Base-by-base conservation (phyloP, 1,140 invertebrate genomes). In the Campoletis sonorensis region DNA sequence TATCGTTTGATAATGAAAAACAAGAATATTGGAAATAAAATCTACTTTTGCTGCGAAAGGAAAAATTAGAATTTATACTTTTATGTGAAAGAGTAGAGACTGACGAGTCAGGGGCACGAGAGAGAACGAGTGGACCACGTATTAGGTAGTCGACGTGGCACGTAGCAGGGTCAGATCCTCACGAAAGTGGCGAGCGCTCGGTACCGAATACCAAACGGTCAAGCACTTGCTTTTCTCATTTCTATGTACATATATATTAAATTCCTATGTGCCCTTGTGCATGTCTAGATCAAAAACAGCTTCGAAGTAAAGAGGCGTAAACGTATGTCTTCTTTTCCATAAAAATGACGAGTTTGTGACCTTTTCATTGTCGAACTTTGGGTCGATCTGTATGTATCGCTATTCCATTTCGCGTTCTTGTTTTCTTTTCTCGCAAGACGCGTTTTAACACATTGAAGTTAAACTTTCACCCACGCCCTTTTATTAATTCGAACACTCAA, bases 171-270 rank as follows among this genome's bases (percentile, higher is more conserved):
- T 83, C 86, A 86, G 88, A 88, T 88, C 87, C 87, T 83, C 82
- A 86, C 81, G 83, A 89, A 90, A 89, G 89, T 90, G 86, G 84
- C 84, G 85, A 89, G 86, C 80, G 87, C 85, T 87, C 88, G 88
- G 86, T 83, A 83, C 84, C 88, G 89, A 90, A 90, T 90, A 90
- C 89, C 81, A 90, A 90, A 89, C 86, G 86, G 81, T 80, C 23
- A 16, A 23, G 40, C 18, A 49, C 73, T 54, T 40, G 54, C 72
- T 15, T 67, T 27, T 67, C 61, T 67, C 61, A 79, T 79, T 13
- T 67, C 23, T 67, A 67, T 58, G 54, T 58, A 58, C 61, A 67
- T 67, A 27, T 27, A 10, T 27, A 26, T 67, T 7, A n/a, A 27
- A 15, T 23, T 67, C 61, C 61, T 27, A 67, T 27, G 13, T 67